A percentile compares a stretch with the other conserved stretches of the same genome.
Evolutionary conservation across 2,797 vertebrate species (phyloP).

Genomic region (Zalophus californianus): DNA sequence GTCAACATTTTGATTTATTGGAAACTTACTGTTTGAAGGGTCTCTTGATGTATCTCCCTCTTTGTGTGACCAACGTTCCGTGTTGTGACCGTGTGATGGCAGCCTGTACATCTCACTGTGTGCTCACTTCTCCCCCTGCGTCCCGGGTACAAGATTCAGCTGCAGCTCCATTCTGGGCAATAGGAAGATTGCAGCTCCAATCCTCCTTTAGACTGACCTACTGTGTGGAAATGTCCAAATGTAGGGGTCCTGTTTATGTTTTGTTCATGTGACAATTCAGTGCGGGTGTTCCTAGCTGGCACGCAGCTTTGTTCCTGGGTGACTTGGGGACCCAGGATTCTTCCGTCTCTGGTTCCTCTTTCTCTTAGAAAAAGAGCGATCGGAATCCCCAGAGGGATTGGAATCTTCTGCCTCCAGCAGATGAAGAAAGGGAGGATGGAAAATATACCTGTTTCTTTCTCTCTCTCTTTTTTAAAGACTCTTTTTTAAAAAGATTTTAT

Average conservation of each 20-base stretch:
- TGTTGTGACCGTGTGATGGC: neutral
- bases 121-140: neutral
- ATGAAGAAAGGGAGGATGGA: neutral
- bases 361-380: neutral
- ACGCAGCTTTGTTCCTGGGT: neutral
- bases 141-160: neutral
- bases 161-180: neutral
- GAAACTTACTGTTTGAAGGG: neutral
- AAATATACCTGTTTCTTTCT: neutral
- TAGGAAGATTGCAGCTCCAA: too few relatives aligned
- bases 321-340: neutral
- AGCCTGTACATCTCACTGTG: rapidly evolving
- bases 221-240: neutral
- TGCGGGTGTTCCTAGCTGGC: neutral
- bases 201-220: neutral
- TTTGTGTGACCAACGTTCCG: neutral
- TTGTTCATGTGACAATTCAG: neutral
- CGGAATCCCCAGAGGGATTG: neutral
- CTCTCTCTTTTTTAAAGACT: too few relatives aligned
- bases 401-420: neutral
- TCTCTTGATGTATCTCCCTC: neutral
- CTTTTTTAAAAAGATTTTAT: too few relatives aligned
- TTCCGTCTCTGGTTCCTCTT: neutral
- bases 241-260: neutral
- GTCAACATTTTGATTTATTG: neutral